phyloP scores from a whole-genome alignment of 2,797 vertebrate species.

The Anabacerthia variegaticeps region DNA sequence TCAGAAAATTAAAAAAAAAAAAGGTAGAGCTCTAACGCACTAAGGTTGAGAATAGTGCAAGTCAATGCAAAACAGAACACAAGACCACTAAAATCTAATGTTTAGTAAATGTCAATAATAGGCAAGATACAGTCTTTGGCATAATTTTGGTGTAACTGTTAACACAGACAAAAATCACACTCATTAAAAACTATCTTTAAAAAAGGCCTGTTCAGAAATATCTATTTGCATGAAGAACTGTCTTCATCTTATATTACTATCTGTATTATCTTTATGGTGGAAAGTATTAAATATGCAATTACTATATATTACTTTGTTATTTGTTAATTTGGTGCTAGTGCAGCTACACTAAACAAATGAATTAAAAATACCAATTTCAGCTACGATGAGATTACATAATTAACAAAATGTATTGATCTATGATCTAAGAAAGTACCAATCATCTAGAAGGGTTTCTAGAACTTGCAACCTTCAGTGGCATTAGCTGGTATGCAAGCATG shows the following conservation, averaged over 20 bases:
- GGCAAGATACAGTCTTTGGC: neutral
- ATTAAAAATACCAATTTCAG: neutral
- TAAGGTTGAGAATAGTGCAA: neutral
- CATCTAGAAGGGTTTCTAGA: neutral
- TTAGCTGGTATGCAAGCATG: neutral
- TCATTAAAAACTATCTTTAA: neutral
- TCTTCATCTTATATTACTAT: neutral
- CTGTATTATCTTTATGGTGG: neutral
- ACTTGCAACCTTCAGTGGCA: neutral
- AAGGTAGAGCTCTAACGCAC: neutral
- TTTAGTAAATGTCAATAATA: neutral
- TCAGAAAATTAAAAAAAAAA: neutral
- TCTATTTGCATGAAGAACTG: neutral
- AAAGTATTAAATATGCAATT: neutral
- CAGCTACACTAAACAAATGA: neutral
- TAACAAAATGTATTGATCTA: neutral
- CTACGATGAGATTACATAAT: neutral
- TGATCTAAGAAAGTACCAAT: neutral
- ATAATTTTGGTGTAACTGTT: neutral
- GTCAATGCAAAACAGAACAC: neutral
- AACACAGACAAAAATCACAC: neutral
- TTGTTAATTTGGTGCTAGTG: neutral
- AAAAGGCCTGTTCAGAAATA: neutral
- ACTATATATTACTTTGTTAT: neutral
- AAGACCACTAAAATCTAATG: neutral